Evolutionary conservation across 2,888 invertebrate genomes (phyloP).

Genomic region (Drosophila yooni): DNA sequence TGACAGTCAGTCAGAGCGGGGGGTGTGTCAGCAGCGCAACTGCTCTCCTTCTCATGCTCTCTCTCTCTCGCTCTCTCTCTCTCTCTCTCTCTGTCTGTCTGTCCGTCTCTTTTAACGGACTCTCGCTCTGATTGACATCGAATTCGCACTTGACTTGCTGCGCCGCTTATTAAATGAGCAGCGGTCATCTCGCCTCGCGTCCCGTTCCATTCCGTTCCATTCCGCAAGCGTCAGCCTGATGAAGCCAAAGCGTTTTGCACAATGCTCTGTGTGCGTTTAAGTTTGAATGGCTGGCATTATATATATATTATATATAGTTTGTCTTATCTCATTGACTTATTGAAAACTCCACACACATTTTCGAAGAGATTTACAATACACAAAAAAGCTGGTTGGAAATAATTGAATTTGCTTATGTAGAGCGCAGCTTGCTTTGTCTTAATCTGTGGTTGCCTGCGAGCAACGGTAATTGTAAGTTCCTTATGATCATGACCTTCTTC

Average conservation of each 20-base stretch:
- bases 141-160: constrained; percentile 77
- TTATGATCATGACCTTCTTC: too few species aligned
- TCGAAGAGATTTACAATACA: background rate
- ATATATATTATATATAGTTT: background rate
- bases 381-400: background rate
- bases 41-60: background rate
- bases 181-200: constrained; percentile 10
- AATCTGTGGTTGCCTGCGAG: too few species aligned
- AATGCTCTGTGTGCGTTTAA: constrained; percentile 27
- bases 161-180: constrained; percentile 65
- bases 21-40: background rate
- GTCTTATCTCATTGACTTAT: background rate
- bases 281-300: background rate
- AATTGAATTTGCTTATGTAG: too few species aligned
- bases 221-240: constrained; percentile 56
- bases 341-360: background rate
- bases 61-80: background rate
- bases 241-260: constrained; percentile 72
- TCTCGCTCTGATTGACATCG: constrained; percentile 63
- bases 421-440: too few species aligned
- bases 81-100: background rate
- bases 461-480: too few species aligned
- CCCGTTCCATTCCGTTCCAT: background rate
- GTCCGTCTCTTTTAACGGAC: constrained; percentile 38
- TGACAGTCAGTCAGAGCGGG: constrained; percentile 15